A percentile compares a stretch with the other conserved stretches of the same genome.
Conservation (phyloP, 2,888 invertebrate genomes). For the Mesoligia furuncula region DNA sequence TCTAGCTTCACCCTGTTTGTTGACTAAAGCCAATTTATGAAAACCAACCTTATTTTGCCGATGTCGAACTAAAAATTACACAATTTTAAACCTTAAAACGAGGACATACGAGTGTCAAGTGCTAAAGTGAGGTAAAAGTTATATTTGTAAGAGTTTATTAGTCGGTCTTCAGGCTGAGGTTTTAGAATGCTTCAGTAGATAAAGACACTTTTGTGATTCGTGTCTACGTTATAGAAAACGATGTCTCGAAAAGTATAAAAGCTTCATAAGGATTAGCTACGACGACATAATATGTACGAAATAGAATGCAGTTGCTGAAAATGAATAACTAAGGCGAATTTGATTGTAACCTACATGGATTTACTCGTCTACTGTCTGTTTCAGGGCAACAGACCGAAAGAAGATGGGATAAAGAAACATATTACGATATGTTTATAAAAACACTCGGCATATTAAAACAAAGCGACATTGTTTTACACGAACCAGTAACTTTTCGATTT, state of each 20-base stretch:
- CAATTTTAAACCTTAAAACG: conserved; percentile 10
- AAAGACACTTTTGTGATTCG: conserved; percentile 46
- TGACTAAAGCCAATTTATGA: conserved; percentile 76
- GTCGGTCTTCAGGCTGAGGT: conserved; percentile 61
- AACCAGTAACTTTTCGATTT: conserved; percentile 47
- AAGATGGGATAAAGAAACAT: conserved; percentile 1
- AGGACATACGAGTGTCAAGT: not conserved
- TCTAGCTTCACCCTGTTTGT: conserved; percentile 78
- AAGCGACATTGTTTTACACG: conserved; percentile 57
- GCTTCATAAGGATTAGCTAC: not conserved
- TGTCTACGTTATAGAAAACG: conserved; percentile 12
- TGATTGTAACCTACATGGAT: not conserved
- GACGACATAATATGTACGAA: not conserved
- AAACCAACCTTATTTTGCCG: conserved; percentile 41
- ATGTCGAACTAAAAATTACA: not conserved
- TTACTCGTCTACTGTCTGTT: not conserved
- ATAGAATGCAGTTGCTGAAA: not conserved
- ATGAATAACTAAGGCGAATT: not conserved
- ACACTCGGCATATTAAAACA: conserved; percentile 52
- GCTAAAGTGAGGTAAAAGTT: conserved; percentile 1
- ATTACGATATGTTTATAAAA: conserved; percentile 36
- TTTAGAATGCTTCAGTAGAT: conserved; percentile 64
- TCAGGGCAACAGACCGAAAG: not conserved
- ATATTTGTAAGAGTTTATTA: conserved; percentile 63
- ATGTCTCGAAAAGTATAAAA: not conserved